A percentile compares a stretch with the other conserved stretches of the same genome.
These are phyloP conservation scores for Aphaenogaster rudis DNA, from an alignment of 1,140 invertebrate species.

Conservation along the genomic window DNA sequence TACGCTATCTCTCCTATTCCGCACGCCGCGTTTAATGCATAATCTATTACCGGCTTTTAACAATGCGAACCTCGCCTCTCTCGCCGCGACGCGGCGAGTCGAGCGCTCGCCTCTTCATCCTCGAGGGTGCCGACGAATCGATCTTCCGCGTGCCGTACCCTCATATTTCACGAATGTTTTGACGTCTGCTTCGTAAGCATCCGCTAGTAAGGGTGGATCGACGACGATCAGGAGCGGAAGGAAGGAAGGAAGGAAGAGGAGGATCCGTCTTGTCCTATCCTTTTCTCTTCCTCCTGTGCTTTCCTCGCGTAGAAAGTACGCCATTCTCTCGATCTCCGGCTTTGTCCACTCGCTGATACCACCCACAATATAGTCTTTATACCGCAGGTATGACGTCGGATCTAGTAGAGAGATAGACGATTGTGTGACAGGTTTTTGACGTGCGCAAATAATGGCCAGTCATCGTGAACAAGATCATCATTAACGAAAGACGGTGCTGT, in stretches of 20 bases:
- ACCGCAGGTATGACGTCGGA: conserved; percentile 47
- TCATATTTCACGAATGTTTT: conserved; percentile 86
- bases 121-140: conserved; percentile 77
- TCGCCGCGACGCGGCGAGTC: conserved; percentile 43
- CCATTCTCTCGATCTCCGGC: conserved; percentile 31
- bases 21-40: conserved; percentile 83
- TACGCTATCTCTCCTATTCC: conserved; percentile 82
- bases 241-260: conserved; percentile 16
- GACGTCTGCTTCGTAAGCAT: conserved; percentile 82
- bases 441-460: conserved; percentile 46
- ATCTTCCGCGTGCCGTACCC: conserved; percentile 80
- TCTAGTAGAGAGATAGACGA: conserved; percentile 49
- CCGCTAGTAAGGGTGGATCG: conserved; percentile 69
- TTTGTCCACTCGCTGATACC: conserved; percentile 51
- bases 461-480: conserved; percentile 61
- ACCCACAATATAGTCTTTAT: conserved; percentile 38
- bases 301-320: conserved; percentile 34
- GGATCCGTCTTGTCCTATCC: conserved; percentile 37
- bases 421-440: conserved; percentile 54
- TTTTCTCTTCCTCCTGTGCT: conserved; percentile 37
- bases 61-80: conserved; percentile 80
- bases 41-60: conserved; percentile 86
- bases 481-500: conserved; percentile 48
- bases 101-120: conserved; percentile 69
- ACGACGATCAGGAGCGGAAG: conserved; percentile 47